Base-by-base conservation (phyloP, 2,113 vertebrate genomes). In the Scopus umbretta region DNA sequence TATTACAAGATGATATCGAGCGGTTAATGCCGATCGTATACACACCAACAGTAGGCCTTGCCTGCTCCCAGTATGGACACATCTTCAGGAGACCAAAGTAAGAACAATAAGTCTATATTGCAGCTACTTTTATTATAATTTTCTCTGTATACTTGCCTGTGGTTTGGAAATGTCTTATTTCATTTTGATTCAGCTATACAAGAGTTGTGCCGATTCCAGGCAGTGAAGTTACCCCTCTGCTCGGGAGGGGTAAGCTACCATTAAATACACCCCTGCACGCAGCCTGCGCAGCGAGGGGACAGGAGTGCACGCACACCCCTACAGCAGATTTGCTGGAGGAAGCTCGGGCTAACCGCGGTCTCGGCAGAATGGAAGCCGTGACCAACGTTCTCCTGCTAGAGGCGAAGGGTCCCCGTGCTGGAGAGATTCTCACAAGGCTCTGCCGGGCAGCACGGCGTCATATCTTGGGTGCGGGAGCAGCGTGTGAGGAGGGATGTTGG, bases 11-110 rank as follows among this genome's bases (percentile, higher is more conserved):
- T 56, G 99, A 99, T 49, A 99, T 99, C 0, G 99, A 99, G 95
- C 98, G 97, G 38, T 45, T 99, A 10, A 99, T 99, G 99, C 99
- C 99, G 1, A 99, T 99, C 34, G 99, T 99, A 5, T 99, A 99
- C 96, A 99, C 99, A 0, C 99, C 99, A 8, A 99, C 99, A 8
- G 99, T 99, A 12, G 99, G 99, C 27, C 98, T 99, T 62, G 99
- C 99, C 82, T 99, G 99, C 93, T 98, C 99, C 34, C 99, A 99
- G n/a, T 99, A 99, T 10, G 99, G 99, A 29, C 99, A 99, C 97
- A 99, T 99, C 96, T 99, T 99, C 96, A 98, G 99, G 91, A 98
- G 99, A 94, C 99, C 99, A 53, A 99, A 99, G 99, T 99, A 98
- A 99, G 98, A 19, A 8, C 56, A 36, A 3, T 9, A 88, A 7